Evolutionary conservation across 1,140 invertebrate genomes (phyloP).

Genomic region (Anadara kagoshimensis): DNA sequence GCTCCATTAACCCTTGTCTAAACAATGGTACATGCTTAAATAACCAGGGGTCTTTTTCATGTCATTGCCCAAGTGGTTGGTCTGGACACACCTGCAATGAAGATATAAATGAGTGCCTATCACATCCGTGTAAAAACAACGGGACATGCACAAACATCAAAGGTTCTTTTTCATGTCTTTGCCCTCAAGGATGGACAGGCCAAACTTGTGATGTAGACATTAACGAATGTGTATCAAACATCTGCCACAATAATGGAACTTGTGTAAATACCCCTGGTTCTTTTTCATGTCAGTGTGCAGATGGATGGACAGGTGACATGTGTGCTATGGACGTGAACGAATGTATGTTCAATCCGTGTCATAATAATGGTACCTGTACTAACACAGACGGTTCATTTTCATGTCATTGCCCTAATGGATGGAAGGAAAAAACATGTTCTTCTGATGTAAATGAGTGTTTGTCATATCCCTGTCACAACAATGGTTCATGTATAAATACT

Average conservation of each 20-base stretch:
- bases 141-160: conserved; percentile 13
- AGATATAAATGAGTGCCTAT: conserved; percentile 20
- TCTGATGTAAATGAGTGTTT: conserved; percentile 30
- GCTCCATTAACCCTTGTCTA: conserved; percentile 3
- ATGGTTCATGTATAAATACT: conserved; percentile 19
- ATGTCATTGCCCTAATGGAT: conserved; percentile 16
- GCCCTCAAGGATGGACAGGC: conserved; percentile 13
- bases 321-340: conserved; percentile 7
- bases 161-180: conserved; percentile 13
- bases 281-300: conserved; percentile 16
- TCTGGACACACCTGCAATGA: conserved; percentile 2
- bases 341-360: conserved; percentile 17
- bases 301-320: conserved; percentile 1
- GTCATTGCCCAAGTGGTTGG: conserved; percentile 16
- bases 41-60: conserved; percentile 1
- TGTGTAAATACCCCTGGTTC: conserved; percentile 16
- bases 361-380: conserved; percentile 23
- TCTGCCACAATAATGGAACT: conserved; percentile 5
- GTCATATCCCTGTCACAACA: conserved; percentile 26
- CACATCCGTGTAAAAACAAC: conserved; percentile 3
- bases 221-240: conserved; percentile 12
- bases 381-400: conserved; percentile 7
- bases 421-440: conserved; percentile 25
- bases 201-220: conserved; percentile 15
- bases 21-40: conserved; percentile 18